A percentile compares a stretch with the other conserved stretches of the same genome.
phyloP scores from a whole-genome alignment of 2,888 invertebrate species.

The Odontothrips loti region DNA sequence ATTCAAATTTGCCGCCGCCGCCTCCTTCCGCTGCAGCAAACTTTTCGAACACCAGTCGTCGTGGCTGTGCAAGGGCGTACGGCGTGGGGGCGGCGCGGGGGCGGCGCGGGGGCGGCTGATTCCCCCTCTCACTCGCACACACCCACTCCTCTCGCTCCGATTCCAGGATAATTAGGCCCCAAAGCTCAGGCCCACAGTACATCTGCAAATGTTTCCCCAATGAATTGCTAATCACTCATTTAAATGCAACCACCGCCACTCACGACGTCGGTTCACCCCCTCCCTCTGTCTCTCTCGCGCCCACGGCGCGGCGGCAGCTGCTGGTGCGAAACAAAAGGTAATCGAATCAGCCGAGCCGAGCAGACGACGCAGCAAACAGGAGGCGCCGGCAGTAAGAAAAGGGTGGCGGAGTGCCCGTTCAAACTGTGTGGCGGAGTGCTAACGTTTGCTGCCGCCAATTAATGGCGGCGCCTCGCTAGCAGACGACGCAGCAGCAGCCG shows the following conservation, averaged over 20 bases:
- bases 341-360: neutral
- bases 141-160: neutral
- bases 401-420: too few relatives aligned
- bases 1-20: neutral
- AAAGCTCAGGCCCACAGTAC: neutral
- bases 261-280: too few relatives aligned
- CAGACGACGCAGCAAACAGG: neutral
- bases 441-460: slow-evolving; percentile 6
- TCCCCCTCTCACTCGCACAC: too few relatives aligned
- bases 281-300: neutral
- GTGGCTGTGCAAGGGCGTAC: too few relatives aligned
- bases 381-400: neutral
- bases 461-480: neutral
- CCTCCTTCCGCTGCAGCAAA: neutral
- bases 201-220: slow-evolving; percentile 7
- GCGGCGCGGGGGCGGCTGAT: too few relatives aligned
- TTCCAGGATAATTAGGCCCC: neutral
- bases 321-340: neutral
- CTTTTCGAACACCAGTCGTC: neutral
- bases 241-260: slow-evolving; percentile 2
- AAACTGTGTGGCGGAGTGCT: too few relatives aligned
- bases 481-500: neutral
- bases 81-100: too few relatives aligned
- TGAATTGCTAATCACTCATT: slow-evolving; percentile 23
- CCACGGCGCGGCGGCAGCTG: neutral